Evolutionary conservation across 23 tunicate genomes (phyloP), one percentile per base, ranked within the genome.

Genomic region (Halocynthia aurantium): DNA sequence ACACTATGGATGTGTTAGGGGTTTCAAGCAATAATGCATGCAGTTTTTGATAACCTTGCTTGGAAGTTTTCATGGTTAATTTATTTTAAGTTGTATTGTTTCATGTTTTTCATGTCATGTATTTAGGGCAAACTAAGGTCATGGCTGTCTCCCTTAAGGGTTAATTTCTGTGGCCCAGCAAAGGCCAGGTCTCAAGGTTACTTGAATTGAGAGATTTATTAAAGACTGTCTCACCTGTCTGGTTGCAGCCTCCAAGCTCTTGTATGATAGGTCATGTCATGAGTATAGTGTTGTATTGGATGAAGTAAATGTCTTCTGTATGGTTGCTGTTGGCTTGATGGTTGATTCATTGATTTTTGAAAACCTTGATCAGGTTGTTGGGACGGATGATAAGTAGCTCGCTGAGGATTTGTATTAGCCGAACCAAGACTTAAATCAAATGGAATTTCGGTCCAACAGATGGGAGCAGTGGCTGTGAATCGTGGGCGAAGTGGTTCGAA

Each of bases 401-500:
- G n/a, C 19, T 65, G 70, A 5, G 49, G 10, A 49, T 40, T 15
- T 8, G 70, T 17, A 58, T 15, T 21, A 8, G 44, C 50, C 8
- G 78, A 22, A 22, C 76, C 57, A 5, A 74, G 22, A 22, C 40
- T 15, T 22, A 49, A 15, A 49, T 54, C 8, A 8, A 74, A 21
- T 13, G 62, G 67, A n/a, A 74, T 44, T 52, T 74, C 78, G 12
- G 62, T 55, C 78, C 78, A 74, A 53, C 56, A 53, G 8, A 53
- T 44, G 20, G 78, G 78, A 8, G 78, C 64, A 20, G n/a, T 74
- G 67, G 78, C 78, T 10, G 55, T 52, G 63, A 74, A 74, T 74
- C 62, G 54, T 13, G 78, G 78, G 2, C 56, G 50, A 13, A 74
- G 13, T 12, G 62, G 62, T 6, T 74, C 78, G 55, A 74, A 74